These are phyloP conservation scores for Labeo calbasu DNA, from an alignment of 2,797 vertebrate genomes.

Conservation along the genomic window DNA sequence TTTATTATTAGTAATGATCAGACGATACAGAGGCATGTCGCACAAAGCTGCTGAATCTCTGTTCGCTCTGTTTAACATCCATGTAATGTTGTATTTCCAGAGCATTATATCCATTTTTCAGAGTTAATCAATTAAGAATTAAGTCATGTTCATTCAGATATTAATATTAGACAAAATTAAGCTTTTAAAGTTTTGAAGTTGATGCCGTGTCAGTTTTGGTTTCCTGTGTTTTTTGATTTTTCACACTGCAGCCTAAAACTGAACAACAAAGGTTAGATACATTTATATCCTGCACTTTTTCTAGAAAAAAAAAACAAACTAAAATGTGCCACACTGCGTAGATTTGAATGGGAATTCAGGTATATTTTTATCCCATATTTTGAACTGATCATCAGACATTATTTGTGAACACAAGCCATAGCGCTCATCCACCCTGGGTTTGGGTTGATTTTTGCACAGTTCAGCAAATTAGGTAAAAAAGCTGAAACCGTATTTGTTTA, in stretches of 20 bases:
- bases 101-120: background rate
- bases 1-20: too few relatives aligned
- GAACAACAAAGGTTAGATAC: background rate
- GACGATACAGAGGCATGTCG: background rate
- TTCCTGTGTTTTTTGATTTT: background rate
- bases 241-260: background rate
- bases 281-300: background rate
- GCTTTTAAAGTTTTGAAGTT: background rate
- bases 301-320: background rate
- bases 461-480: background rate
- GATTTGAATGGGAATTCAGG: slow-evolving; percentile 2
- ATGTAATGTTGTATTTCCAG: background rate
- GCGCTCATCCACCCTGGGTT: background rate
- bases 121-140: background rate
- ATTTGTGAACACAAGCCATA: background rate
- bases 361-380: background rate
- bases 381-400: background rate
- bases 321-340: background rate
- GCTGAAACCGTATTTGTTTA: slow-evolving; percentile 7
- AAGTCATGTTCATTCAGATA: background rate
- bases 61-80: background rate
- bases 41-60: slow-evolving; percentile 7
- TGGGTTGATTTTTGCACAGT: background rate
- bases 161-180: background rate
- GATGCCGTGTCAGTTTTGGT: background rate